Conservation (phyloP, 1,140 invertebrate species). For the Cardiocondyla obscurior region DNA sequence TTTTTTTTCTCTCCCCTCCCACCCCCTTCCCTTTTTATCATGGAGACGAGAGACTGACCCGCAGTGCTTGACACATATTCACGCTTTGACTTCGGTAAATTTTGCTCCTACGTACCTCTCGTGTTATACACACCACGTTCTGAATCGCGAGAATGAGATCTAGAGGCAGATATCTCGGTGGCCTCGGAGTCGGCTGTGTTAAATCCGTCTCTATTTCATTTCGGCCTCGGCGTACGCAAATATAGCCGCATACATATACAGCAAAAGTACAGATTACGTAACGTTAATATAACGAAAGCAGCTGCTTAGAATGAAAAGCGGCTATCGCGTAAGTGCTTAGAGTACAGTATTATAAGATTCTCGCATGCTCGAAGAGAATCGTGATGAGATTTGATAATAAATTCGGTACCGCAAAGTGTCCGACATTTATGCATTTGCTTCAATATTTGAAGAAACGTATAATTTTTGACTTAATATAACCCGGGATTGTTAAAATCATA, state of each 20-base stretch:
- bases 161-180: neutral
- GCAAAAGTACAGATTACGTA: slow-evolving; percentile 39
- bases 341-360: slow-evolving; percentile 67
- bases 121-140: neutral
- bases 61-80: neutral
- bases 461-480: neutral
- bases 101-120: neutral
- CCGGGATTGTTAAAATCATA: neutral
- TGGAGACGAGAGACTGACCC: neutral
- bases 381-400: slow-evolving; percentile 56
- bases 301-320: slow-evolving; percentile 38
- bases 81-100: neutral
- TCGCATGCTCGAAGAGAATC: slow-evolving; percentile 53
- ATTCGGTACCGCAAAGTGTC: slow-evolving; percentile 3
- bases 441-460: neutral
- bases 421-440: slow-evolving; percentile 24
- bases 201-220: slow-evolving; percentile 23
- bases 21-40: too few species aligned
- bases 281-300: slow-evolving; percentile 53
- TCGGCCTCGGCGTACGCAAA: neutral
- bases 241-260: neutral
- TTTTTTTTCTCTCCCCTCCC: too few species aligned
- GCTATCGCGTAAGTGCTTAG: slow-evolving; percentile 30
- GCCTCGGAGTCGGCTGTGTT: neutral
- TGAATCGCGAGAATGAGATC: slow-evolving; percentile 1